These are phyloP conservation scores for Rhagologus leucostigma DNA, from an alignment of 2,113 vertebrate species.

Conservation along the genomic window DNA sequence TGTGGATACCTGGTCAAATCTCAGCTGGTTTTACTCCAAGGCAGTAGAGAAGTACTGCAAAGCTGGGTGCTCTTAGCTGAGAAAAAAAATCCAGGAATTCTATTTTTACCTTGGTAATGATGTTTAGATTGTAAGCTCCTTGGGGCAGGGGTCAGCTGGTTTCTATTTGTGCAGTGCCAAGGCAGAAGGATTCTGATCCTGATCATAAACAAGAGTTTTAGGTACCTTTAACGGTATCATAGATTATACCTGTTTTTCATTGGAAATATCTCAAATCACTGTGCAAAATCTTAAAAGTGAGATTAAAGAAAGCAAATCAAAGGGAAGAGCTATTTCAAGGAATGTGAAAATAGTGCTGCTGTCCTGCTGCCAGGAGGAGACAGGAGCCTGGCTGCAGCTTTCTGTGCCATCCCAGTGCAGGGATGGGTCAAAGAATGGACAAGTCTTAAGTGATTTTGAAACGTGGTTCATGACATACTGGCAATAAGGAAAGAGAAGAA, in stretches of 20 bases:
- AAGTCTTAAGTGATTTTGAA: neutral
- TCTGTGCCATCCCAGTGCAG: slow-evolving; percentile 8
- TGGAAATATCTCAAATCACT: neutral
- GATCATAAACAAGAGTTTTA: neutral
- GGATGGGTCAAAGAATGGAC: neutral
- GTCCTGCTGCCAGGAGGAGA: slow-evolving; percentile 11
- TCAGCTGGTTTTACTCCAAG: neutral
- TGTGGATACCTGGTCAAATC: neutral
- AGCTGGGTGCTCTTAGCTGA: neutral
- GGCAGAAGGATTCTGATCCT: neutral
- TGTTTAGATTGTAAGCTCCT: slow-evolving; percentile 68
- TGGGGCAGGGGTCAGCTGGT: slow-evolving; percentile 51
- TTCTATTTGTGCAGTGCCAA: neutral
- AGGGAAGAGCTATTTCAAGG: neutral
- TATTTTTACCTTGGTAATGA: neutral
- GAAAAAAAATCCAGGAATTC: neutral
- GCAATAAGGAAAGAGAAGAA: neutral
- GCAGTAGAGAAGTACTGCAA: neutral
- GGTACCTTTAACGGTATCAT: neutral
- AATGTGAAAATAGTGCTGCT: neutral
- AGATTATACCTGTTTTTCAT: neutral
- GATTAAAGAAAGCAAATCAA: neutral
- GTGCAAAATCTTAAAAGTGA: neutral
- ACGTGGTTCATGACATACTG: neutral
- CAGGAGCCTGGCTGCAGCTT: slow-evolving; percentile 12